Conservation (phyloP, 2,113 vertebrate genomes). For the Bombycilla garrulus region DNA sequence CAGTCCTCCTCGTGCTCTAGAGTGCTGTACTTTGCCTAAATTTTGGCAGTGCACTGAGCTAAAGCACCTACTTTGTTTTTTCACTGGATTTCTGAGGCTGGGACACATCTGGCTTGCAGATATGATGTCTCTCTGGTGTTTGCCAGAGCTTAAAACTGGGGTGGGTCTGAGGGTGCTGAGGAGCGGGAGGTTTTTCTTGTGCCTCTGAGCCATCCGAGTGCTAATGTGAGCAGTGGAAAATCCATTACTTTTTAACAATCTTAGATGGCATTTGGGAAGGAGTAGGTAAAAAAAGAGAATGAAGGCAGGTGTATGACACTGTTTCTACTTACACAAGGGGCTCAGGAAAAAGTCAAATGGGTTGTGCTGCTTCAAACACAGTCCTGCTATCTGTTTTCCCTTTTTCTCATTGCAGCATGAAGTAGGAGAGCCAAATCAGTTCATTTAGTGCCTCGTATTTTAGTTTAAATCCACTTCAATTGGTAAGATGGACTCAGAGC, state of each 20-base stretch:
- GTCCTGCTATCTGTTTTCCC: background rate
- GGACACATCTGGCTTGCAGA: background rate
- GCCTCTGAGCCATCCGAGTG: background rate
- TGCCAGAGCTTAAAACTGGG: background rate
- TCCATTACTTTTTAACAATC: background rate
- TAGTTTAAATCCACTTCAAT: background rate
- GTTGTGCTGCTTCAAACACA: background rate
- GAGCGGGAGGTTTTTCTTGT: background rate
- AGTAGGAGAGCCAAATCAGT: background rate
- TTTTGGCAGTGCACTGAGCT: background rate
- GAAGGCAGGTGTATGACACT: accelerated
- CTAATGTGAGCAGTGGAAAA: background rate
- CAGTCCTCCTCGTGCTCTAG: background rate
- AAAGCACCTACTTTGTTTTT: background rate
- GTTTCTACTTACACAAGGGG: background rate
- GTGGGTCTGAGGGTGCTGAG: background rate
- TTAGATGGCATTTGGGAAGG: background rate
- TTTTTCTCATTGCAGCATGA: background rate
- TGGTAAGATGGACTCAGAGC: background rate
- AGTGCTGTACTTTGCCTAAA: background rate
- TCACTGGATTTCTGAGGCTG: background rate
- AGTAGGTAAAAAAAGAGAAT: background rate
- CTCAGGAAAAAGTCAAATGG: background rate
- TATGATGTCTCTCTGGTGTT: background rate
- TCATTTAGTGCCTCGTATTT: accelerated